These are phyloP conservation scores for Perca schrenkii DNA, from an alignment of 2,113 vertebrate species.

Conservation along the genomic window DNA sequence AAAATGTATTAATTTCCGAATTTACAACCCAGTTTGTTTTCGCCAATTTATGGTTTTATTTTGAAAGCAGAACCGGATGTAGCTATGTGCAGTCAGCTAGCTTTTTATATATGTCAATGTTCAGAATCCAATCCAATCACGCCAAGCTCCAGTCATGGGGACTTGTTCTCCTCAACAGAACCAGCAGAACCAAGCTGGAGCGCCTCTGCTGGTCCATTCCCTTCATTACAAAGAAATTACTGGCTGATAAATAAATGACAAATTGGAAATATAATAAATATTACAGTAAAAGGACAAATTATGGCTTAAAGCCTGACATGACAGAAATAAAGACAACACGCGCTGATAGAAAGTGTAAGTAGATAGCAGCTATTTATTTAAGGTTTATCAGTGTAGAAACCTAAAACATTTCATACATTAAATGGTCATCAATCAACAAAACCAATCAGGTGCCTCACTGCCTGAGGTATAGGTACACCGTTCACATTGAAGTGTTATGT, in stretches of 20 bases:
- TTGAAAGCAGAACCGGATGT: constrained; percentile 15
- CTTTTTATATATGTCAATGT: no score
- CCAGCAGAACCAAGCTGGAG: not conserved
- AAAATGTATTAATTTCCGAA: no score
- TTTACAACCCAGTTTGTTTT: not conserved
- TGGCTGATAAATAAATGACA: not conserved
- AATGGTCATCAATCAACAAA: constrained; percentile 23
- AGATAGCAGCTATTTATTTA: constrained; percentile 51
- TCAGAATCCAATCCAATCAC: no score
- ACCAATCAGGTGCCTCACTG: constrained; percentile 3
- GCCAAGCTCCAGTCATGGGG: no score
- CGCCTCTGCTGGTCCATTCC: not conserved
- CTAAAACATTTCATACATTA: constrained; percentile 46
- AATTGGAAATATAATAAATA: not conserved
- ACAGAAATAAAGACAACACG: not conserved
- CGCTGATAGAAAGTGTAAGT: not conserved
- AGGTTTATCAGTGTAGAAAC: constrained; percentile 46
- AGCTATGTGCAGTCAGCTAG: no score
- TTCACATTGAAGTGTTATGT: not conserved
- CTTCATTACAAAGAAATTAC: not conserved
- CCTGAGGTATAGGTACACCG: constrained; percentile 21
- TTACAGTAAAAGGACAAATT: not conserved
- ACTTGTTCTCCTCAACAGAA: no score
- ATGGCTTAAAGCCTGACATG: not conserved
- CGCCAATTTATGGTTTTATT: not conserved